Base-by-base conservation (phyloP, 2,888 invertebrate species). In the Drosophila histrio region DNA sequence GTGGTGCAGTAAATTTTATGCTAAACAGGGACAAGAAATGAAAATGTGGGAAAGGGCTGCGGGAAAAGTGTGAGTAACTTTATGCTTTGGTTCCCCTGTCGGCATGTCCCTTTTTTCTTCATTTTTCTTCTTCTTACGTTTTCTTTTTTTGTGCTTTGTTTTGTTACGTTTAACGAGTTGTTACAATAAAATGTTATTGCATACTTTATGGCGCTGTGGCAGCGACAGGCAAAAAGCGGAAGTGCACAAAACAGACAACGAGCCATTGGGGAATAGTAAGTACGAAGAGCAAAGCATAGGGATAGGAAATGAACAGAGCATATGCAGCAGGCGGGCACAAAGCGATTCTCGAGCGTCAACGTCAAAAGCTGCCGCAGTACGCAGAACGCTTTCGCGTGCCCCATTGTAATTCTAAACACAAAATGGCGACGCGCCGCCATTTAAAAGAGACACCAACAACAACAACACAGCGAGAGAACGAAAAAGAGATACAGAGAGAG, bases 171-270 rank as follows among this genome's bases (percentile, higher is more conserved):
- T 71, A 80, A 72, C 83, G 84, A 83, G 80, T 85, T 86, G 88
- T 86, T 88, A 65, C 81, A 80, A 86, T 80, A 83, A 88, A 86
- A 83, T 74, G 82, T 85, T 87, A 84, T 84, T 75, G 88, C 84
- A 84, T 84, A 82, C 79, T 77, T 82, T 80, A 80, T 77, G 71
- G 63, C 63, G 65, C 22, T 47, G 34, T 50, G 30, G 1, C 32
- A 47, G 62, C 26, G 61, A 63, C 59, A 54, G 49, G 41, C 65
- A 53, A 47, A 47, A 54, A 57, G 36, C 68, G 79, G 77, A 72
- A 79, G 77, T 73, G 67, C 66, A 76, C 53, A 50, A 22, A 57
- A 71, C 46, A 73, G 72, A 71, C 66, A 74, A 54, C 50, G 66
- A 49, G 61, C 56, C 71, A 61, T 56, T 61, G 52, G 67, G 56